Percentiles rank a stretch among this genome's conserved stretches.
Evolutionary conservation across 2,888 invertebrate species (phyloP).

Genomic region (Pristionchus maxplancki): DNA sequence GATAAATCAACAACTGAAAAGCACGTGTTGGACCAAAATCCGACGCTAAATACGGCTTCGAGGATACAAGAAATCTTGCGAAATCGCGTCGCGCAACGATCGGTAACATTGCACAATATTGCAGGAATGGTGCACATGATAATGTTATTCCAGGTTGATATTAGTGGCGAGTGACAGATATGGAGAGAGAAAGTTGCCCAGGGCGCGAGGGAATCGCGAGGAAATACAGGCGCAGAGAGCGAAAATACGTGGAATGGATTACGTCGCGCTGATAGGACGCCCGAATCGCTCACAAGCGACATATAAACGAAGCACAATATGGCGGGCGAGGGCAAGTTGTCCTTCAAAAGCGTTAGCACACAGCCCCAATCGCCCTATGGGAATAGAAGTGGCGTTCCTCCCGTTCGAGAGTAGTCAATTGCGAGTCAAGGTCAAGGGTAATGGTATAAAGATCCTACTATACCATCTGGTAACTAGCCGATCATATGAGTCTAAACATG

Average conservation of each 20-base stretch:
- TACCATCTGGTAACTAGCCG: background rate
- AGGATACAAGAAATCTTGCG: background rate
- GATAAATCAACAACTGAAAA: slow-evolving; percentile 42
- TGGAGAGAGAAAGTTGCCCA: slow-evolving; percentile 1
- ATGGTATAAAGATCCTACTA: background rate
- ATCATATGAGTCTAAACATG: background rate
- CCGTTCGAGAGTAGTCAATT: slow-evolving; percentile 38
- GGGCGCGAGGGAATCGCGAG: background rate
- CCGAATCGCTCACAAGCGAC: background rate
- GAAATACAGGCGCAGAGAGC: background rate
- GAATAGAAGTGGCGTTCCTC: background rate
- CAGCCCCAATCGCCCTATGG: slow-evolving; percentile 1
- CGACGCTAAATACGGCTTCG: background rate
- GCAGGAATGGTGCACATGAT: background rate
- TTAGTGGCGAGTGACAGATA: background rate
- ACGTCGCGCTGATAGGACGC: background rate
- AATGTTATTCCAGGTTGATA: slow-evolving; percentile 9
- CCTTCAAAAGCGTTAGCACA: slow-evolving; percentile 4
- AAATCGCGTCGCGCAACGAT: slow-evolving; percentile 2
- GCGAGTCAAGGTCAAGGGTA: slow-evolving; percentile 33
- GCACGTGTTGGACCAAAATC: background rate
- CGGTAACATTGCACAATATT: slow-evolving; percentile 11
- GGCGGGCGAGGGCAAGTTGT: background rate
- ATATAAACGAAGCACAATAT: background rate
- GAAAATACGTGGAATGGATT: slow-evolving; percentile 40